Percentiles rank a stretch among this genome's conserved stretches.
These are phyloP conservation scores for Synanceia verrucosa DNA, from an alignment of 2,797 vertebrate species.

Conservation along the genomic window DNA sequence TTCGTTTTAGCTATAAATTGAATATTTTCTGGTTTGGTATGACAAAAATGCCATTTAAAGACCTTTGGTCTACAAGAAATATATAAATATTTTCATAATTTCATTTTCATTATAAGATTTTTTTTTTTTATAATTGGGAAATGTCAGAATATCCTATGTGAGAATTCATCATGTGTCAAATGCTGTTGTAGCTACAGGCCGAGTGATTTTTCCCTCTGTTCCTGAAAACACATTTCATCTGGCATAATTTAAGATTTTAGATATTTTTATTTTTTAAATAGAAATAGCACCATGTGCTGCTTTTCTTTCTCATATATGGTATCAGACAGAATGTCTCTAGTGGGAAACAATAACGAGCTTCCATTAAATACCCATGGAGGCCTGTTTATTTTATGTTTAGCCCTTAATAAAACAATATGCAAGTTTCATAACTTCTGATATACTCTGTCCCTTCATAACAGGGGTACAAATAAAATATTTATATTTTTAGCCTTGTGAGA, in stretches of 20 bases:
- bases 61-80: not conserved
- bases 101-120: too few relatives aligned
- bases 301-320: not conserved
- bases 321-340: not conserved
- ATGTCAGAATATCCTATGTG: too few relatives aligned
- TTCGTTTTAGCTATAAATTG: too few relatives aligned
- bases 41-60: not conserved
- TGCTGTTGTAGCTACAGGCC: too few relatives aligned
- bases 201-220: too few relatives aligned
- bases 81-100: too few relatives aligned
- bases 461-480: not conserved
- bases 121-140: too few relatives aligned
- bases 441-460: not conserved
- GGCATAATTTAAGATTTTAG: too few relatives aligned
- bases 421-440: conserved; percentile 8
- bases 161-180: too few relatives aligned
- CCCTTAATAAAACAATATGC: not conserved
- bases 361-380: not conserved
- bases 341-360: too few relatives aligned
- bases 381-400: not conserved
- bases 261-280: too few relatives aligned
- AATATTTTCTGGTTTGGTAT: not conserved
- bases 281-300: not conserved
- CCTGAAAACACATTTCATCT: too few relatives aligned
- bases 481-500: conserved; percentile 8